Conservation (phyloP, 2,797 vertebrate genomes). For the Anomalospiza imberbis region DNA sequence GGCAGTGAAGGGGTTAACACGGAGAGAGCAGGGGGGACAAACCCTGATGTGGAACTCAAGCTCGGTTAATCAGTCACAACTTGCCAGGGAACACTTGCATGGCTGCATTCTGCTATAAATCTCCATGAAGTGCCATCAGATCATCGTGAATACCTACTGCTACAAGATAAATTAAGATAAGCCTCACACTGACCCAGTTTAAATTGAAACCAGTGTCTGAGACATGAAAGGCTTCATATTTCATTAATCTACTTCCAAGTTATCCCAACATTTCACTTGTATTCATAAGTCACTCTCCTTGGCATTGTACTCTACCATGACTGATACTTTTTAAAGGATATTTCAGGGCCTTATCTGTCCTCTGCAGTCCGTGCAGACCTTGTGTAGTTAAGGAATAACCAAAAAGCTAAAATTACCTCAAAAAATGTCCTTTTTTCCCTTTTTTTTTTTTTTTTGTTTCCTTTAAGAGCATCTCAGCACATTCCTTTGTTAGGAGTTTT, state of each 20-base stretch:
- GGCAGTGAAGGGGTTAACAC: not conserved
- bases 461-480: not conserved
- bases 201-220: not conserved
- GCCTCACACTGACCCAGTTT: not conserved
- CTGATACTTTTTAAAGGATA: not conserved
- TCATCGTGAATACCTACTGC: not conserved
- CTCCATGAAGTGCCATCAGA: not conserved
- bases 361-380: not conserved
- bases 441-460: not conserved
- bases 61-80: not conserved
- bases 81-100: not conserved
- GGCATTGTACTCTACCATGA: not conserved
- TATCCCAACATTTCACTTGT: not conserved
- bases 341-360: not conserved
- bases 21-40: not conserved
- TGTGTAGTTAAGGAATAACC: not conserved
- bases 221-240: not conserved
- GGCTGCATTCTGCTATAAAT: not conserved
- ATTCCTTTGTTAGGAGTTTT: not conserved
- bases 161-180: not conserved
- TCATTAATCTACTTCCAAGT: not conserved
- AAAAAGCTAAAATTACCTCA: not conserved
- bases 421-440: not conserved
- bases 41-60: not conserved
- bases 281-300: not conserved